Conservation (phyloP, 2,888 invertebrate genomes). For the Tiliacea aurago region DNA sequence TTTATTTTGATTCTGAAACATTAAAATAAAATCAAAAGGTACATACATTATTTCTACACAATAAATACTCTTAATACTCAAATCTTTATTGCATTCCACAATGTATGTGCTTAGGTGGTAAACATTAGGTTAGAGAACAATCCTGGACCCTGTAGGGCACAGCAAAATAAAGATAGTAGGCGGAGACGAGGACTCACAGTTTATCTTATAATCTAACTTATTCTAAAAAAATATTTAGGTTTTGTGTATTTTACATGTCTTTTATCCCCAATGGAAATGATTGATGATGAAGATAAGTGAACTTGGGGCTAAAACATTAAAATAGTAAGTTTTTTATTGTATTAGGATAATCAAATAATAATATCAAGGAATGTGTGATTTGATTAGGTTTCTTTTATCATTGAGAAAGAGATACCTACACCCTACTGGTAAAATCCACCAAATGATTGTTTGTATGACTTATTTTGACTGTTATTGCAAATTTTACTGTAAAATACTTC, state of each 20-base stretch:
- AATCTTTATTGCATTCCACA: too few relatives aligned
- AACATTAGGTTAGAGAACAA: too few relatives aligned
- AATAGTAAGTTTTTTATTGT: not conserved
- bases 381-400: conserved; percentile 16
- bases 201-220: too few relatives aligned
- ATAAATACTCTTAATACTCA: too few relatives aligned
- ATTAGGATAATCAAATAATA: not conserved
- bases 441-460: not conserved
- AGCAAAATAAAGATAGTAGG: too few relatives aligned
- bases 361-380: conserved; percentile 20
- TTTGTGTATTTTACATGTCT: too few relatives aligned
- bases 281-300: not conserved
- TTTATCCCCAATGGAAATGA: not conserved
- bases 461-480: conserved; percentile 8
- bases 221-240: too few relatives aligned
- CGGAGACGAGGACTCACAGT: too few relatives aligned
- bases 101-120: too few relatives aligned
- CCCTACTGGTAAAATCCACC: not conserved
- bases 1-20: conserved; percentile 13
- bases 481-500: not conserved
- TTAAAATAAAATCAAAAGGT: conserved; percentile 23
- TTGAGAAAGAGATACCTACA: not conserved
- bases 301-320: not conserved
- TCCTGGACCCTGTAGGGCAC: too few relatives aligned
- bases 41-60: not conserved